Percentiles rank a stretch among this genome's conserved stretches.
Evolutionary conservation across 2,888 invertebrate species (phyloP).

Genomic region (Lasioglossum vierecki): DNA sequence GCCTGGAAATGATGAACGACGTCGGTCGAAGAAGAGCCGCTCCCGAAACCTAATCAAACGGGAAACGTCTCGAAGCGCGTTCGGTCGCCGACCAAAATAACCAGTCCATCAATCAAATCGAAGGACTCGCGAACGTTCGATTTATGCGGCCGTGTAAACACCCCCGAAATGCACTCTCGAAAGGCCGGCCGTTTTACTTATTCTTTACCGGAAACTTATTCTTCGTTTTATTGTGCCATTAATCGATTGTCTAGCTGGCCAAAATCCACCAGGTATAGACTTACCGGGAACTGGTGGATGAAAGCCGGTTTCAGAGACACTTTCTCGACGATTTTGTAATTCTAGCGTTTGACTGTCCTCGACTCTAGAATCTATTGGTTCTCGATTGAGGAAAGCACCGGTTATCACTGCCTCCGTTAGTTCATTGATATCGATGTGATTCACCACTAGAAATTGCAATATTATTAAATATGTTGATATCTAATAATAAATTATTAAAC

Average conservation of each 20-base stretch:
- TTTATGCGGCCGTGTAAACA: constrained; percentile 9
- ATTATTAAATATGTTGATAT: too few relatives aligned
- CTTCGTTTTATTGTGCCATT: too few relatives aligned
- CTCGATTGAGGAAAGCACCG: background rate
- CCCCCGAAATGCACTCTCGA: background rate
- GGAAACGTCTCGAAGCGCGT: constrained; percentile 2
- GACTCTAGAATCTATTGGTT: background rate
- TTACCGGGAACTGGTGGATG: background rate
- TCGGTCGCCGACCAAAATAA: constrained; percentile 47
- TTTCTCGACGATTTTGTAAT: background rate
- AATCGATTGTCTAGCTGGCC: too few relatives aligned
- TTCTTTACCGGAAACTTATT: too few relatives aligned
- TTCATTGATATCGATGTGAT: too few relatives aligned
- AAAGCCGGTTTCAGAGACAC: background rate
- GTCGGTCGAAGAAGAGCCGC: constrained; percentile 38
- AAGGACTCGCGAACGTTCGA: constrained; percentile 39
- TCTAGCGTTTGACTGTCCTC: background rate
- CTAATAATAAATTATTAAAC: too few relatives aligned
- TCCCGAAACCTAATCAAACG: constrained; percentile 48
- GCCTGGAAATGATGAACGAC: constrained; percentile 65
- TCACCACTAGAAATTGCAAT: too few relatives aligned
- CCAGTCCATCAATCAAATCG: constrained; percentile 46
- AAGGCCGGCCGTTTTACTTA: too few relatives aligned
- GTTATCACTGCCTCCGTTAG: background rate
- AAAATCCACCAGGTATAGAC: background rate